Evolutionary conservation across 2,797 vertebrate genomes (phyloP).

Genomic region (Lophius americanus): DNA sequence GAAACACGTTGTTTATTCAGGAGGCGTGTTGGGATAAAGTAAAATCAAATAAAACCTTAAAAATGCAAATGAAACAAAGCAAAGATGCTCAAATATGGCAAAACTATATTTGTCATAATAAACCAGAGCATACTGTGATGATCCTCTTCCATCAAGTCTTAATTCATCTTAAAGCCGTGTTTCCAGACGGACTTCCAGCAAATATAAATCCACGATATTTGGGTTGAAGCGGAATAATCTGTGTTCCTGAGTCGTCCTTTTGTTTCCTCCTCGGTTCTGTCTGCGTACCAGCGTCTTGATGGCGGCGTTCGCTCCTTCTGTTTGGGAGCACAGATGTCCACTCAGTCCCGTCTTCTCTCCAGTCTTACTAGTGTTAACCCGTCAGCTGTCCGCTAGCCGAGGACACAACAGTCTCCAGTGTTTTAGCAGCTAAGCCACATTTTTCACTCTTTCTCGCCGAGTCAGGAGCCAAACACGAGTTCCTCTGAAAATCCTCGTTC

Average conservation of each 20-base stretch:
- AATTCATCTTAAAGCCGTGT: slow-evolving; percentile 26
- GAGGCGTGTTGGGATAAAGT: not conserved
- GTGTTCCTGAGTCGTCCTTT: slow-evolving; percentile 43
- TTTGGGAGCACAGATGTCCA: slow-evolving; percentile 79
- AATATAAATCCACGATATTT: slow-evolving; percentile 29
- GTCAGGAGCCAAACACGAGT: slow-evolving; percentile 47
- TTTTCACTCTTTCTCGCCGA: slow-evolving; percentile 64
- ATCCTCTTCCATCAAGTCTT: slow-evolving; percentile 10
- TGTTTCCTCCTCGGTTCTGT: slow-evolving; percentile 52
- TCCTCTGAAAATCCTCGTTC: slow-evolving; percentile 23
- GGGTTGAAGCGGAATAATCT: slow-evolving; percentile 36
- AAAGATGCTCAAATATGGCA: not conserved
- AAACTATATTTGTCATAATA: slow-evolving; percentile 7
- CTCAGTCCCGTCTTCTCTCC: slow-evolving; percentile 65
- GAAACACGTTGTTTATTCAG: not conserved
- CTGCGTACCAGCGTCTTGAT: slow-evolving; percentile 61
- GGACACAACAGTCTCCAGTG: slow-evolving; percentile 68
- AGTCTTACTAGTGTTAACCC: slow-evolving; percentile 82
- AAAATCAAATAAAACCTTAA: not conserved
- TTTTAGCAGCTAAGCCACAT: slow-evolving; percentile 65
- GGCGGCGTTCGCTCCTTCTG: slow-evolving; percentile 65
- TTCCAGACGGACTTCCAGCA: slow-evolving; percentile 26
- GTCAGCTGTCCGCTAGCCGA: slow-evolving; percentile 77
- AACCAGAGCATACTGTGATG: slow-evolving; percentile 14
- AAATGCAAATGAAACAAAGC: not conserved